Percentiles rank a stretch among this genome's conserved stretches.
Conservation (phyloP, 2,888 invertebrate species). For the Ormyrus nitidulus region DNA sequence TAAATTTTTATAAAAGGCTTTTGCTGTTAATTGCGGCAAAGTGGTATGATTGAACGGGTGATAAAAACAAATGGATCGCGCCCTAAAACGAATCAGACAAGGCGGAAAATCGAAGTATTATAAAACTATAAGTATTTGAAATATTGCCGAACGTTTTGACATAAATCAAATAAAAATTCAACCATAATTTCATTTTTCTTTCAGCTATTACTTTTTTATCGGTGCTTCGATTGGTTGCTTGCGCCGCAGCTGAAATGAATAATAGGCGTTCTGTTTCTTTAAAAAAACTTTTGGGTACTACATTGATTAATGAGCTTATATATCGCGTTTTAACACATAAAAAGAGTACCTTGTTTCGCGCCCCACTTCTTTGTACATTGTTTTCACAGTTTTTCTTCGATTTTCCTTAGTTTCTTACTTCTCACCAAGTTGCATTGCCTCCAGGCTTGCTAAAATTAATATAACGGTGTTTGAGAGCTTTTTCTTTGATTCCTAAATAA, state of each 20-base stretch:
- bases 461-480: too few relatives aligned
- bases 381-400: slow-evolving; percentile 2
- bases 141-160: neutral
- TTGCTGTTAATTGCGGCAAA: too few relatives aligned
- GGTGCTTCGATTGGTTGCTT: slow-evolving; percentile 26
- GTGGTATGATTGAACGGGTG: too few relatives aligned
- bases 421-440: too few relatives aligned
- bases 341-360: neutral
- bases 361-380: neutral
- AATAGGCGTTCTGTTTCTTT: slow-evolving; percentile 7
- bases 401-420: neutral
- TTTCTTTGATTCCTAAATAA: too few relatives aligned
- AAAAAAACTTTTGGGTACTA: neutral
- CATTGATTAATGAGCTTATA: slow-evolving; percentile 28
- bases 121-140: slow-evolving; percentile 17
- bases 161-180: slow-evolving; percentile 33
- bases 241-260: slow-evolving; percentile 13
- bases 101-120: slow-evolving; percentile 2
- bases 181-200: slow-evolving; percentile 42
- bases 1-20: too few relatives aligned
- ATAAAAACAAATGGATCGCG: slow-evolving; percentile 1
- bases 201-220: slow-evolving; percentile 32
- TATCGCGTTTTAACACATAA: neutral
- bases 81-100: neutral
- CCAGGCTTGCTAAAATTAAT: too few relatives aligned